A percentile compares a stretch with the other conserved stretches of the same genome.
These are phyloP conservation scores for Cyanistes caeruleus DNA, from an alignment of 2,113 vertebrate species.

Conservation along the genomic window DNA sequence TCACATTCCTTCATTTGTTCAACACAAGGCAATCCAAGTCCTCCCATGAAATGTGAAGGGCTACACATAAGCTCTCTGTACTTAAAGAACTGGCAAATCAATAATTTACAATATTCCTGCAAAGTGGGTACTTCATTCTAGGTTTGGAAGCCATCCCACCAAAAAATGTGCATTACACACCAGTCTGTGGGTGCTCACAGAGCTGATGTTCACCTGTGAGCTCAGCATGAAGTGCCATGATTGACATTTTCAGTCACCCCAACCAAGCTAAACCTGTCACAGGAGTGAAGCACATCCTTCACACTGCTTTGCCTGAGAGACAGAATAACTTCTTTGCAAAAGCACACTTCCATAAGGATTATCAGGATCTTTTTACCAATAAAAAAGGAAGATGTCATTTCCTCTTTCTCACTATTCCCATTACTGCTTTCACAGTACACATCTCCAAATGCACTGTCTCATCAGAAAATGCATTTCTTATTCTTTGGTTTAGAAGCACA, in stretches of 20 bases:
- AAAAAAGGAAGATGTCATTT: not conserved
- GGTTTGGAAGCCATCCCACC: not conserved
- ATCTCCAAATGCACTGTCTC: not conserved
- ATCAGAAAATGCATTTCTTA: not conserved
- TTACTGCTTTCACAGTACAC: not conserved
- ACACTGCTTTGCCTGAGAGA: not conserved
- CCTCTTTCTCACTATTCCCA: not conserved
- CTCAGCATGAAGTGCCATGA: accelerated
- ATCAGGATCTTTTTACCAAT: not conserved
- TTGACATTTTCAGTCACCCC: not conserved
- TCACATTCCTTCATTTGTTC: not conserved
- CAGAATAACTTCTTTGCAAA: not conserved
- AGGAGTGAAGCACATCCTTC: not conserved
- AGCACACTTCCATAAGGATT: not conserved
- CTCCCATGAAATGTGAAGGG: not conserved
- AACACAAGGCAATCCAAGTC: not conserved
- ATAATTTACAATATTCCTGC: not conserved
- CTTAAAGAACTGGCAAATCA: not conserved
- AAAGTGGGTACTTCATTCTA: not conserved
- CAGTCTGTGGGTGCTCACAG: not conserved
- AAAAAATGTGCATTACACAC: not conserved
- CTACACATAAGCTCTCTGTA: not conserved
- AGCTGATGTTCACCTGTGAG: not conserved
- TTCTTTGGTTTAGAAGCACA: not conserved
- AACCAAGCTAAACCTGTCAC: not conserved